A percentile compares a stretch with the other conserved stretches of the same genome.
Conservation (phyloP, 2,797 vertebrate genomes). For the Sebastes trivittatus region DNA sequence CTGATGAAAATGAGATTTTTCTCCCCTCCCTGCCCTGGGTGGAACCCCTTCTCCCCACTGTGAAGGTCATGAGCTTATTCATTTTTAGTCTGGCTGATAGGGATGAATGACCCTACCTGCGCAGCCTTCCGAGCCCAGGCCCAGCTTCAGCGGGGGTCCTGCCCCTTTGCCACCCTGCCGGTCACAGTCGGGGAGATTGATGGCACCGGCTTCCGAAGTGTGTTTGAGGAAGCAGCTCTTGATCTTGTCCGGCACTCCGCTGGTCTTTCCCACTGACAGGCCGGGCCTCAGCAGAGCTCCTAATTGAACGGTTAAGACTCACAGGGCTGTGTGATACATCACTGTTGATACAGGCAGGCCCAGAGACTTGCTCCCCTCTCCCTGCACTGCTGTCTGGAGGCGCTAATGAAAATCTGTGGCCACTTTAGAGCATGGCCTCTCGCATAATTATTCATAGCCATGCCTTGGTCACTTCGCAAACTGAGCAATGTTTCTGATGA, state of each 20-base stretch:
- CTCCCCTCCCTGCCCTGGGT: slow-evolving; percentile 45
- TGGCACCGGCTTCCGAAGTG: slow-evolving; percentile 61
- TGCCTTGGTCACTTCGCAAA: slow-evolving; percentile 62
- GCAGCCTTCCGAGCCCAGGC: slow-evolving; percentile 60
- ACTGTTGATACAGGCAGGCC: slow-evolving; percentile 68
- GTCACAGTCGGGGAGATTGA: slow-evolving; percentile 74
- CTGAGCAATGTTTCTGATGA: slow-evolving; percentile 71
- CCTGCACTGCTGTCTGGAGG: slow-evolving; percentile 57
- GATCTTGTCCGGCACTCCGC: slow-evolving; percentile 74
- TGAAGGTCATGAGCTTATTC: slow-evolving; percentile 80
- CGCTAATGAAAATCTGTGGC: slow-evolving; percentile 73
- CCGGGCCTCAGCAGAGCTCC: slow-evolving; percentile 69
- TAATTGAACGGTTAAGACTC: slow-evolving; percentile 82
- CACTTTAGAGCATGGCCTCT: slow-evolving; percentile 59
- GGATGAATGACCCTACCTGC: slow-evolving; percentile 75
- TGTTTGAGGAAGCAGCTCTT: slow-evolving; percentile 79
- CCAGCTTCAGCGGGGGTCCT: slow-evolving; percentile 49
- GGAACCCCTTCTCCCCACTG: slow-evolving; percentile 54
- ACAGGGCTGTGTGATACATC: slow-evolving; percentile 75
- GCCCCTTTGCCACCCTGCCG: slow-evolving; percentile 52
- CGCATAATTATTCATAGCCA: slow-evolving; percentile 61
- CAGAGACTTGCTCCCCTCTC: slow-evolving; percentile 31
- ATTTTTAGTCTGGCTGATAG: slow-evolving; percentile 73
- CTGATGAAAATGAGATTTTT: slow-evolving; percentile 74
- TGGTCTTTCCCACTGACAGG: slow-evolving; percentile 68